A percentile compares a stretch with the other conserved stretches of the same genome.
Evolutionary conservation across 2,113 vertebrate species (phyloP).

Genomic region (Clinocottus analis): DNA sequence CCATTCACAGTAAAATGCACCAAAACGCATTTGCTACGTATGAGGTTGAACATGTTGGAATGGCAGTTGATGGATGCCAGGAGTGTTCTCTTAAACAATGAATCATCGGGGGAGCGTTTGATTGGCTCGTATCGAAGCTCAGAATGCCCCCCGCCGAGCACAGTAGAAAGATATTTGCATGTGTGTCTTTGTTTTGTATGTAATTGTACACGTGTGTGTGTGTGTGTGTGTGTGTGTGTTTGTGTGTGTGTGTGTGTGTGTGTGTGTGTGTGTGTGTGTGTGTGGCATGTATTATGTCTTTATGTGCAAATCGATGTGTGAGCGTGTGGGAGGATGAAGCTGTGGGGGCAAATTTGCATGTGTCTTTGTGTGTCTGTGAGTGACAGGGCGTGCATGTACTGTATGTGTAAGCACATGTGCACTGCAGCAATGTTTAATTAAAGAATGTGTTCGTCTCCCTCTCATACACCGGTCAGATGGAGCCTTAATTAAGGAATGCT

Average conservation of each 20-base stretch:
- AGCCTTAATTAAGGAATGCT: slow-evolving; percentile 85
- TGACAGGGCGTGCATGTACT: slow-evolving; percentile 46
- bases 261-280: not conserved
- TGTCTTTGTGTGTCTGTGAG: slow-evolving; percentile 62
- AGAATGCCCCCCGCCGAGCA: slow-evolving; percentile 73
- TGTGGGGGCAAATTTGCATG: slow-evolving; percentile 74
- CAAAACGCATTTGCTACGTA: slow-evolving; percentile 58
- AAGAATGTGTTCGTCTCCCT: slow-evolving; percentile 76
- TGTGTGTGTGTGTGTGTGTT: not conserved
- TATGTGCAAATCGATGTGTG: slow-evolving; percentile 72
- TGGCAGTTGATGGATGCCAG: slow-evolving; percentile 65
- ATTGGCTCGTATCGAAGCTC: slow-evolving; percentile 77
- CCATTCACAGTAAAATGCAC: slow-evolving; percentile 61
- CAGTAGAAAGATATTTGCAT: slow-evolving; percentile 74
- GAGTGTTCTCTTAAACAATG: slow-evolving; percentile 78
- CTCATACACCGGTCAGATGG: slow-evolving; percentile 79
- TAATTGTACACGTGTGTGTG: slow-evolving; percentile 9
- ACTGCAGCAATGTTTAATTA: slow-evolving; percentile 83
- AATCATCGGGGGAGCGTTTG: slow-evolving; percentile 67
- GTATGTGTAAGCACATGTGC: slow-evolving; percentile 66
- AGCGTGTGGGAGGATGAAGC: slow-evolving; percentile 76
- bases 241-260: not conserved
- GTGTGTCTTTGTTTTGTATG: slow-evolving; percentile 76
- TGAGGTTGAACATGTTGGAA: slow-evolving; percentile 67
- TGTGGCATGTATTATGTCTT: slow-evolving; percentile 70